Conservation (phyloP, 2,888 invertebrate genomes). For the Volucella bombylans region DNA sequence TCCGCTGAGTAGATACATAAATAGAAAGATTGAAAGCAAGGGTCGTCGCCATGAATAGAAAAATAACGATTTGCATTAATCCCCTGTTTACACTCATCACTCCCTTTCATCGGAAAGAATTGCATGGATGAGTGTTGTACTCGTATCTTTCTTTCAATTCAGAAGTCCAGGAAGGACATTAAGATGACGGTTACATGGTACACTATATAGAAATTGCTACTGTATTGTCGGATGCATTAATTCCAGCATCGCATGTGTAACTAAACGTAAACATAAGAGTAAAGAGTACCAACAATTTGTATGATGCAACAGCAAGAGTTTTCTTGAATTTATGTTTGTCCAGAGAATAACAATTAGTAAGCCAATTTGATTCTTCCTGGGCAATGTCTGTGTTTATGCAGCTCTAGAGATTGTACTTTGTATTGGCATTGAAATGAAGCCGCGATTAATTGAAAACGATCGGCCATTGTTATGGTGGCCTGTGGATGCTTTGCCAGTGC, state of each 20-base stretch:
- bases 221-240: slow-evolving; percentile 52
- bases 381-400: too few relatives aligned
- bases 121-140: too few relatives aligned
- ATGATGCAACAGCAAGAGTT: too few relatives aligned
- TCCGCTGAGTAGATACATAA: too few relatives aligned
- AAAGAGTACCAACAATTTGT: slow-evolving; percentile 13
- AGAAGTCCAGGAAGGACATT: slow-evolving; percentile 1
- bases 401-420: too few relatives aligned
- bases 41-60: not conserved
- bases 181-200: slow-evolving; percentile 35
- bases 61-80: slow-evolving; percentile 69
- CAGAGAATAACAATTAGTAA: slow-evolving; percentile 2
- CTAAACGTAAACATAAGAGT: slow-evolving; percentile 31
- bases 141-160: too few relatives aligned
- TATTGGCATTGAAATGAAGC: too few relatives aligned
- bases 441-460: too few relatives aligned
- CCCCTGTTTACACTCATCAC: slow-evolving; percentile 66
- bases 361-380: not conserved
- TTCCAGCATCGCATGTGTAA: slow-evolving; percentile 70
- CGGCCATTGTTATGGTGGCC: too few relatives aligned
- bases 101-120: slow-evolving; percentile 35
- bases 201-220: slow-evolving; percentile 31
- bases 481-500: too few relatives aligned
- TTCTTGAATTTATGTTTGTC: too few relatives aligned
- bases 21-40: too few relatives aligned